phyloP scores from a whole-genome alignment of 2,797 vertebrate species.

The Chromis chromis region DNA sequence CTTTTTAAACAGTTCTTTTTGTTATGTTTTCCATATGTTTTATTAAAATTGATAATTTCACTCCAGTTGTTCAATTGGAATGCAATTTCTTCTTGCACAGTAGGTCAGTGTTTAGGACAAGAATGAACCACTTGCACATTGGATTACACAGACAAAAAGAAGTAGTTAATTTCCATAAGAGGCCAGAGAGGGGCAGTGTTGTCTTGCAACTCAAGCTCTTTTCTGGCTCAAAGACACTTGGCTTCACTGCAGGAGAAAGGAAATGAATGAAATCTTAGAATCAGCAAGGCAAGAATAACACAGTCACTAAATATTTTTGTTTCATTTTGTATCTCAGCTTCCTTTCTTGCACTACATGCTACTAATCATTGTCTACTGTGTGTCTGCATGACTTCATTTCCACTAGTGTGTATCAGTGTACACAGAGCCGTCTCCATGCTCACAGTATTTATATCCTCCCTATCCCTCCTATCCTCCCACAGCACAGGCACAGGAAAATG shows the following conservation, averaged over 20 bases:
- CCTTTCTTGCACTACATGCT: neutral
- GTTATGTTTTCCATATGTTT: neutral
- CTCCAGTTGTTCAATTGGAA: neutral
- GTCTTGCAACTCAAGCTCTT: neutral
- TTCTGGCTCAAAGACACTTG: neutral
- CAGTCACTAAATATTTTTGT: neutral
- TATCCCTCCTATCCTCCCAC: constrained; percentile 50
- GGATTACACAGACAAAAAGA: neutral
- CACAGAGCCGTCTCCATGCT: constrained; percentile 49
- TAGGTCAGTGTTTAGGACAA: neutral
- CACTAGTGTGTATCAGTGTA: constrained; percentile 31
- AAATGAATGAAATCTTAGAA: neutral
- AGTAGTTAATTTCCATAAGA: neutral
- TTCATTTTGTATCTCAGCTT: neutral
- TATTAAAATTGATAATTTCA: neutral
- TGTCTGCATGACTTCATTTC: constrained; percentile 27
- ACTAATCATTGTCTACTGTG: neutral
- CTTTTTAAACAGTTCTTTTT: no score
- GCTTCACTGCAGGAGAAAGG: neutral
- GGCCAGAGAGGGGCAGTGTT: constrained; percentile 51
- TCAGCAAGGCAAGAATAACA: neutral
- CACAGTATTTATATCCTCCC: constrained; percentile 79
- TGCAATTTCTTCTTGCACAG: neutral
- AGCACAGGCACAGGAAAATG: constrained; percentile 70
- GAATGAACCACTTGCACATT: neutral